A percentile compares a stretch with the other conserved stretches of the same genome.
Evolutionary conservation across 2,888 invertebrate genomes (phyloP).

Genomic region (Dynastes maya): DNA sequence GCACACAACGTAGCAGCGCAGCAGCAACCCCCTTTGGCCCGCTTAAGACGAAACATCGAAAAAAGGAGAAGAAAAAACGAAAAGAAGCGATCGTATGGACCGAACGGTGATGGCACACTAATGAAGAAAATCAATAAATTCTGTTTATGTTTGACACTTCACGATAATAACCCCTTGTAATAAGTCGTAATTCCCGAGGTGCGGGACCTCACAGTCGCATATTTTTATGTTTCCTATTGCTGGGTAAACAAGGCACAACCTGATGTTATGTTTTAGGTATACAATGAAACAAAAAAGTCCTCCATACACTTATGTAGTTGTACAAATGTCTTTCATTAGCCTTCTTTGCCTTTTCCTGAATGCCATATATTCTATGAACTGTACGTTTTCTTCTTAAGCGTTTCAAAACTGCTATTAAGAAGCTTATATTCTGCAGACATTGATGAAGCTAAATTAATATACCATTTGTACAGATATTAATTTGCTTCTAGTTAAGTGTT

Average conservation of each 20-base stretch:
- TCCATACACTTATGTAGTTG: neutral
- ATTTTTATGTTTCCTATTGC: slow-evolving; percentile 44
- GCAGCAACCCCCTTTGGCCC: neutral
- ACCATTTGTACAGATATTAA: too few relatives aligned
- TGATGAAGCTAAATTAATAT: too few relatives aligned
- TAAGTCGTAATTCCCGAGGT: slow-evolving; percentile 28
- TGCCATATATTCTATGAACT: too few relatives aligned
- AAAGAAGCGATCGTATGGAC: neutral
- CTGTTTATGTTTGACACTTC: slow-evolving; percentile 45
- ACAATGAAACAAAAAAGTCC: neutral
- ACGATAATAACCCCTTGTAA: slow-evolving; percentile 35
- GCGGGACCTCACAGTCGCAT: slow-evolving; percentile 25
- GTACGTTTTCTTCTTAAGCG: too few relatives aligned
- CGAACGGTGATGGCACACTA: slow-evolving; percentile 21
- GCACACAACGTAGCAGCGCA: neutral
- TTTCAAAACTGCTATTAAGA: too few relatives aligned
- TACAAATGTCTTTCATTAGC: too few relatives aligned
- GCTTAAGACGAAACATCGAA: neutral
- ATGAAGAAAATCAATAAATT: slow-evolving; percentile 44
- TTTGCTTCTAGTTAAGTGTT: too few relatives aligned
- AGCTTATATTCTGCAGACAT: too few relatives aligned
- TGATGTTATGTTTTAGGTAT: neutral
- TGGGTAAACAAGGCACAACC: slow-evolving; percentile 37
- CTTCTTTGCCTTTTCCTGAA: too few relatives aligned
- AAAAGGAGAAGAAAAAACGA: slow-evolving; percentile 12